Evolutionary conservation across 1,140 invertebrate species (phyloP).

Genomic region (Hycleus cichorii): DNA sequence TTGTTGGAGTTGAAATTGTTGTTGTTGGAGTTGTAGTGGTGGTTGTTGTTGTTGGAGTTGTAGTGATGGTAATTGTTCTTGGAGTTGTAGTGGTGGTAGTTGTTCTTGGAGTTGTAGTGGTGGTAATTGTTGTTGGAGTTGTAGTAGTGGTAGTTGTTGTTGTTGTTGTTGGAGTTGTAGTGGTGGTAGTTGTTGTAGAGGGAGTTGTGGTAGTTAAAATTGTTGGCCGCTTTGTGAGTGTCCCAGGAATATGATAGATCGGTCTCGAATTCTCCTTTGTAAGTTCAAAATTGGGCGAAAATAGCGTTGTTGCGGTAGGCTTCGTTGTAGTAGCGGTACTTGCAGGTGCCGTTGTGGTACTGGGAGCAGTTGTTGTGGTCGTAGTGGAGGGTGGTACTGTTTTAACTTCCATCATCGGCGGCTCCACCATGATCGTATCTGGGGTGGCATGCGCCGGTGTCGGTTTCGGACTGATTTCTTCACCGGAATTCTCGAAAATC

Average conservation of each 20-base stretch:
- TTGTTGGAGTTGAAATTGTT: constrained; percentile 3
- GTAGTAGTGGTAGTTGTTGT: background rate
- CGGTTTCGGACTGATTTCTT: constrained; percentile 34
- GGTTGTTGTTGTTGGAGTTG: background rate
- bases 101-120: background rate
- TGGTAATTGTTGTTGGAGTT: background rate
- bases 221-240: background rate
- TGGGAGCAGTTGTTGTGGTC: background rate
- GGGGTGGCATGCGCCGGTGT: constrained; percentile 26
- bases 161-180: background rate
- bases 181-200: background rate
- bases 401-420: constrained; percentile 5
- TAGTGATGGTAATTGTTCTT: background rate
- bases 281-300: background rate
- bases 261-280: background rate
- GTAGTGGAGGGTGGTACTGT: constrained; percentile 9
- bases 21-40: background rate
- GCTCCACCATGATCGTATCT: constrained; percentile 35
- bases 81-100: background rate
- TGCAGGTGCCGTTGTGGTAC: background rate
- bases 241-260: background rate
- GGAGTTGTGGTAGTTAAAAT: background rate
- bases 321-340: background rate
- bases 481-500: constrained; percentile 60
- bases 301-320: no score